Base-by-base conservation (phyloP, 2,888 invertebrate genomes). In the Chrysolina oricalcia region DNA sequence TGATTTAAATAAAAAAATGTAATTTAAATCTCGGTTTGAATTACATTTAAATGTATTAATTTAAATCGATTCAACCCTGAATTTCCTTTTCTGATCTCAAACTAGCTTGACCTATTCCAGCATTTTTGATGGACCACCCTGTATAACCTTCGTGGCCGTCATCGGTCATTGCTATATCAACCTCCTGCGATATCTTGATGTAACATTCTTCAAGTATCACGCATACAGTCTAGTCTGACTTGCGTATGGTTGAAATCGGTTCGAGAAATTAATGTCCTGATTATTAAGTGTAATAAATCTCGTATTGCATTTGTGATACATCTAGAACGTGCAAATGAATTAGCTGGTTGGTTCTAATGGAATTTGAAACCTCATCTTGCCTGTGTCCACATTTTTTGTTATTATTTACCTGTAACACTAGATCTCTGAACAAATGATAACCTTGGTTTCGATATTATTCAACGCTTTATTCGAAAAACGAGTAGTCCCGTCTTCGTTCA, bases 391-490 rank as follows among this genome's bases (percentile, higher is more conserved):
- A 48, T 6, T 66, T 66, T 27, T 46, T 48, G 27, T 66, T 46
- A 66, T 27, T 21, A n/a, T n/a, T n/a, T n/a, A 41, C 48, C 27
- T 48, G 6, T 27, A 66, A 48, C 23, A 48, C 46, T n/a, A 19
- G 67, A 67, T 67, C 50, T 35, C 35, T 17, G 35, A 27, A 5
- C 10, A 19, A 21, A 11, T 21, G 21, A 19, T 23, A 5, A 66
- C 48, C 48, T 66, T 66, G 46, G 27, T 59, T 59, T 59, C 35
- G 59, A 59, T 35, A 8, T 27, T 59, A n/a, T 27, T 35, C 5
- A 27, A 2, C 5, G 27, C 27, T 27, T 27, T 27, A 27, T 27
- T 2, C 6, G 35, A 35, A 35, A 35, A 35, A 35, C 35, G 4
- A 35, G 35, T 3, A 35, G 35, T 8, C 35, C 35, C 35, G 35